phyloP scores from a whole-genome alignment of 2,113 vertebrate species.

The Oncorhynchus masou region DNA sequence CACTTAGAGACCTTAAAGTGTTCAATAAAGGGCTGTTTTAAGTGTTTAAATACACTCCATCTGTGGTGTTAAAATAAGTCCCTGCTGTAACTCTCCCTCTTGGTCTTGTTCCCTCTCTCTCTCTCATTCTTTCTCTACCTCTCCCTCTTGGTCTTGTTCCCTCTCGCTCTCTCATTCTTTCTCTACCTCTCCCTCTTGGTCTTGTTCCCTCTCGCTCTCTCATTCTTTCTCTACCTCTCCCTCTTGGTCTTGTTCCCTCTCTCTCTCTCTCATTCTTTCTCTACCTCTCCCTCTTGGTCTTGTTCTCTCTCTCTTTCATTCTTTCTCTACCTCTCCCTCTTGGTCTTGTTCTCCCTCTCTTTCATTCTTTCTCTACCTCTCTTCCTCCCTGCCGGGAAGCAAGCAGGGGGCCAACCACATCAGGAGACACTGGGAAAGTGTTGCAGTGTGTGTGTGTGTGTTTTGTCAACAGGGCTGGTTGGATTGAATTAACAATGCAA shows the following conservation, averaged over 20 bases:
- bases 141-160: background rate
- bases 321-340: too few relatives aligned
- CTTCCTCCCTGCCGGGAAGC: background rate
- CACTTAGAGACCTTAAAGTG: background rate
- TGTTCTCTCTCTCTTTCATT: background rate
- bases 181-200: background rate
- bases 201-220: background rate
- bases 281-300: background rate
- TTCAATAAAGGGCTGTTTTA: background rate
- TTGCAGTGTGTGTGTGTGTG: background rate
- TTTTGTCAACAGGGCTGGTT: too few relatives aligned
- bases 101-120: background rate
- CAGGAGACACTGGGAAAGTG: constrained; percentile 10
- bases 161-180: too few relatives aligned
- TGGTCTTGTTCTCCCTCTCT: background rate
- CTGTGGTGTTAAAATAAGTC: constrained; percentile 5
- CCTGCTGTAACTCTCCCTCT: background rate
- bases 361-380: background rate
- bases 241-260: background rate
- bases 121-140: background rate
- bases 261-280: background rate
- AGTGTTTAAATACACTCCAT: background rate
- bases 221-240: too few relatives aligned
- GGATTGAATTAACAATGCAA: background rate
- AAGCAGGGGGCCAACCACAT: background rate